These are phyloP conservation scores for Metopolophium dirhodum DNA, from an alignment of 1,140 invertebrate species.

Conservation along the genomic window DNA sequence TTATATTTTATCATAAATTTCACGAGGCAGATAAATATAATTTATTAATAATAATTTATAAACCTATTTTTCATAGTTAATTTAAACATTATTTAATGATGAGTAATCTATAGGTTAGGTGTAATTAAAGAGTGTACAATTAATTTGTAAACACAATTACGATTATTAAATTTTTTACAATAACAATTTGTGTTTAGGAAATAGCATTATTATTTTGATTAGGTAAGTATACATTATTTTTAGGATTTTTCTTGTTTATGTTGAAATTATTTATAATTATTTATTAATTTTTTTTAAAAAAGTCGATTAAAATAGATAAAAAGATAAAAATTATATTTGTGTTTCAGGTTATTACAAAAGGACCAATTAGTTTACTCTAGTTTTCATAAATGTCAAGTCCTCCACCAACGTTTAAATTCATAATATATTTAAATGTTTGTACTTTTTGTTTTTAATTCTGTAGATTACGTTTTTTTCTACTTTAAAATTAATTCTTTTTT, in stretches of 20 bases:
- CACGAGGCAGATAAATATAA: too few species aligned
- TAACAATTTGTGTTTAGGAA: not conserved
- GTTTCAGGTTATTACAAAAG: not conserved
- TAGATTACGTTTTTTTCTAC: too few species aligned
- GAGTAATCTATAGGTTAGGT: too few species aligned
- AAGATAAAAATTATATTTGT: not conserved
- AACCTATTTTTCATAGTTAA: too few species aligned
- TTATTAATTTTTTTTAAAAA: too few species aligned
- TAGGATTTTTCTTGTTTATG: not conserved
- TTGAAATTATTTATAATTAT: not conserved
- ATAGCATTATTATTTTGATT: not conserved
- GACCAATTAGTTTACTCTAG: not conserved
- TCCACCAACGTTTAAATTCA: not conserved
- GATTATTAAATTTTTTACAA: not conserved
- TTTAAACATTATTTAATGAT: too few species aligned
- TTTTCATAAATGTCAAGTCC: not conserved
- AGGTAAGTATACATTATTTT: not conserved
- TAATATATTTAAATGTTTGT: too few species aligned
- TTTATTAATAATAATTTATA: too few species aligned
- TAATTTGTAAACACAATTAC: not conserved
- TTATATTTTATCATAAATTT: too few species aligned
- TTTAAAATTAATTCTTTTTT: too few species aligned
- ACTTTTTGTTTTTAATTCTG: too few species aligned
- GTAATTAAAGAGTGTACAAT: too few species aligned
- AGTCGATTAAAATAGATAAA: not conserved